Conservation (phyloP, 2,888 invertebrate genomes). For the Argynnis bischoffii region DNA sequence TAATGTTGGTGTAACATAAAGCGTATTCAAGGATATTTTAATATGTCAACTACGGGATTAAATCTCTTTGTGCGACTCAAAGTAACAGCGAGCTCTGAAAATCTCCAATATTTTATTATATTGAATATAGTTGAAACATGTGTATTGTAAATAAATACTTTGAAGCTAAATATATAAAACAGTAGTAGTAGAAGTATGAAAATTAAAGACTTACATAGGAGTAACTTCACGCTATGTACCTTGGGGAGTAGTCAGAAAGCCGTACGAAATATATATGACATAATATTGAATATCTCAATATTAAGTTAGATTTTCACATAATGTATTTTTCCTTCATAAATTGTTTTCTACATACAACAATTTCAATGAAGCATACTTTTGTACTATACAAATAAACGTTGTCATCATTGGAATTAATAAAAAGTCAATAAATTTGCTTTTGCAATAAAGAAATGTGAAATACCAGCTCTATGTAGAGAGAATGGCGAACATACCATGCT, state of each 20-base stretch:
- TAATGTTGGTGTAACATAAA: constrained; percentile 39
- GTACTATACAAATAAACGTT: background rate
- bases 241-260: no score
- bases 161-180: no score
- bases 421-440: constrained; percentile 2
- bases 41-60: constrained; percentile 42
- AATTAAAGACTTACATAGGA: no score
- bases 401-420: background rate
- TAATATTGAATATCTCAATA: no score
- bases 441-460: constrained; percentile 3
- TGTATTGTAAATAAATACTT: no score
- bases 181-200: no score
- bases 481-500: constrained; percentile 10
- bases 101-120: constrained; percentile 11
- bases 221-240: no score
- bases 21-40: constrained; percentile 39
- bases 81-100: constrained; percentile 34
- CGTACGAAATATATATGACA: no score
- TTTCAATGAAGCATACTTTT: background rate
- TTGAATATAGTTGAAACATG: no score
- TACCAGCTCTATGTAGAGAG: background rate
- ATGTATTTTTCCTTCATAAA: no score
- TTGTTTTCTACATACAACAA: no score
- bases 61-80: constrained; percentile 45
- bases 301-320: no score